Evolutionary conservation across 2,797 vertebrate genomes (phyloP), one percentile per base, ranked within the genome.

Genomic region (Cryptoblepharus egeriae): DNA sequence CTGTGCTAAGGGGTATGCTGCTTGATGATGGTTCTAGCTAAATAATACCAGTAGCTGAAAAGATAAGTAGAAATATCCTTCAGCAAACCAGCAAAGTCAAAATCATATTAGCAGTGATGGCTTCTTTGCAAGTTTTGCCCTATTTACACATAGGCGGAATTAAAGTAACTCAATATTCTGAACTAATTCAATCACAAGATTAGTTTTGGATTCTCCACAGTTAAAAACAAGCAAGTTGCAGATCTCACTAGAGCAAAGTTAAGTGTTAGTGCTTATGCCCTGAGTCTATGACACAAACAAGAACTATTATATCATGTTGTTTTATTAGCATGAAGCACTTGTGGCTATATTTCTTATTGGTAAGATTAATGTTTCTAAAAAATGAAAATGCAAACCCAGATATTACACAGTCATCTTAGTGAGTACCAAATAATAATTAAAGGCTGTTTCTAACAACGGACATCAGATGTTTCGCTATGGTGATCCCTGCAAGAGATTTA

Each of bases 141-240:
- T 80, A 32, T 55, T 28, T 4, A 30, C 81, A 35, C 83, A 79
- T 58, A 63, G 45, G 77, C 75, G 84, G 82, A 87, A 84, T 18
- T 64, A 81, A 42, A 88, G 84, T 6, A 26, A 79, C 84, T 92
- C 90, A 90, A 75, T 75, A 88, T 88, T 80, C 88, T 90, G 26
- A 81, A 65, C 81, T 90, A 91, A 87, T 92, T 90, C 88, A 91
- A 75, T 93, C 90, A 90, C 80, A 64, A 79, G 63, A 89, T 88
- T 64, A 90, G 58, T 68, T 84, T n/a, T 69, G 49, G 74, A 91
- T 91, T 79, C 45, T 71, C 37, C 70, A 35, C 24, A 84, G 49
- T 63, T 15, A 73, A 81, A 71, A 90, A 87, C 32, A 88, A 79
- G 81, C 79, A 71, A 26, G 72, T 67, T 87, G 79, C 86, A 32